Percentiles rank a stretch among this genome's conserved stretches.
phyloP scores from a whole-genome alignment of 2,888 invertebrate genomes.

The Beris morrisii region DNA sequence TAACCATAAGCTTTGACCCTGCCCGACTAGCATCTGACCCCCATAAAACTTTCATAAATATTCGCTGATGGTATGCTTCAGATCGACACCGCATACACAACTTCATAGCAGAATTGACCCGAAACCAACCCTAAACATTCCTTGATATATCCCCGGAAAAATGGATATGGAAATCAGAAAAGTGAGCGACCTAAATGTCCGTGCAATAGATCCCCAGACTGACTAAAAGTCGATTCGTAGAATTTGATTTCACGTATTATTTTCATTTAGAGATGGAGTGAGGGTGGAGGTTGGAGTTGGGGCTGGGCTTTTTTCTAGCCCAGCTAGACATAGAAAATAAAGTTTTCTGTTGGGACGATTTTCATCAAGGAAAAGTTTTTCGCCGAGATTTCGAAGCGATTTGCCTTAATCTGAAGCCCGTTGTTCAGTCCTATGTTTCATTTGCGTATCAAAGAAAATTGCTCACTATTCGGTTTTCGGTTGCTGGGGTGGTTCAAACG shows the following conservation, averaged over 20 bases:
- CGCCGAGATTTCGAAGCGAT: conserved; percentile 25
- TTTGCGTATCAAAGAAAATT: conserved; percentile 19
- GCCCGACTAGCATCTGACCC: background rate
- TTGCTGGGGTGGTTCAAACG: background rate
- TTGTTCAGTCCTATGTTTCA: conserved; percentile 12
- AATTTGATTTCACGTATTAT: conserved; percentile 11
- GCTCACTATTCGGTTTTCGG: background rate
- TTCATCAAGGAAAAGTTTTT: background rate
- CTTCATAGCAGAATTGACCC: too few species aligned
- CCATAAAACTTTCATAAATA: conserved; percentile 23
- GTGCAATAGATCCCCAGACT: background rate
- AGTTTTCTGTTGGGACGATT: conserved; percentile 11
- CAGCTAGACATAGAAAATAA: conserved; percentile 9
- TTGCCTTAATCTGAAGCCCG: conserved; percentile 24
- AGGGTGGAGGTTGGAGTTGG: too few species aligned
- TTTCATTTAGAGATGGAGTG: too few species aligned
- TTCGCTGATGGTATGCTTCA: background rate
- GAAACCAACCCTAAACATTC: too few species aligned
- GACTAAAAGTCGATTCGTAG: conserved; percentile 13
- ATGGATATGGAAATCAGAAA: too few species aligned
- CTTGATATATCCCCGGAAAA: too few species aligned
- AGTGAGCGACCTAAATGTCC: too few species aligned
- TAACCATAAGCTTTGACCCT: conserved; percentile 7
- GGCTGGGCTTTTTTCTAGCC: too few species aligned
- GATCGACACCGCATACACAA: too few species aligned